A percentile compares a stretch with the other conserved stretches of the same genome.
Evolutionary conservation across 2,888 invertebrate genomes (phyloP).

Genomic region (Matsumyia berberina): DNA sequence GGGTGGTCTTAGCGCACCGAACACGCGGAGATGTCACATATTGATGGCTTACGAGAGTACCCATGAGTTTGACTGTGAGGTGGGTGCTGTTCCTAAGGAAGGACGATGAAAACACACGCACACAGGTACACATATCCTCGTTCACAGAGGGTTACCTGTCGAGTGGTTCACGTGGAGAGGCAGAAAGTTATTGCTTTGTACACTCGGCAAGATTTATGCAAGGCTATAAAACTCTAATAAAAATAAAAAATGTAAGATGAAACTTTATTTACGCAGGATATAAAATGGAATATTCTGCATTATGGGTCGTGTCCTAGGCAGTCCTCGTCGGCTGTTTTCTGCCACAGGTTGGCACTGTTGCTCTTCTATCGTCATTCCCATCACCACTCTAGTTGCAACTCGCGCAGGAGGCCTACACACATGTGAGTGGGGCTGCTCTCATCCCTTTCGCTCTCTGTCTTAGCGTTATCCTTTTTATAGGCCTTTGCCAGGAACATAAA

Average conservation of each 20-base stretch:
- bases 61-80: constrained; percentile 34
- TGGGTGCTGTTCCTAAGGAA: constrained; percentile 43
- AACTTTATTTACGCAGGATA: constrained; percentile 78
- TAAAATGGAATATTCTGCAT: constrained; percentile 76
- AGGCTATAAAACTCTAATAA: constrained; percentile 79
- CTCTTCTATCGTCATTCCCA: constrained; percentile 10
- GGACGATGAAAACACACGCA: constrained; percentile 46
- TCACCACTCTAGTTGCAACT: constrained; percentile 45
- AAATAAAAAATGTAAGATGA: constrained; percentile 79
- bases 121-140: constrained; percentile 25
- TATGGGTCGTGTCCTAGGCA: constrained; percentile 74
- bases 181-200: constrained; percentile 77
- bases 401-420: constrained; percentile 16
- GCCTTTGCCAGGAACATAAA: constrained; percentile 68
- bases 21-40: constrained; percentile 66
- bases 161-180: constrained; percentile 74
- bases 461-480: constrained; percentile 74
- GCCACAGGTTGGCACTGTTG: constrained; percentile 57
- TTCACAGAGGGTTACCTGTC: constrained; percentile 57
- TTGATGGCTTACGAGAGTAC: constrained; percentile 58
- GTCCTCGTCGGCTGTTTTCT: constrained; percentile 9
- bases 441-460: constrained; percentile 32
- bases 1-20: constrained; percentile 14
- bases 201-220: constrained; percentile 78
- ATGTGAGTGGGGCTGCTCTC: neutral